These are phyloP conservation scores for Alcedo quadribrachys DNA, from an alignment of 2,797 vertebrate genomes.

Conservation along the genomic window DNA sequence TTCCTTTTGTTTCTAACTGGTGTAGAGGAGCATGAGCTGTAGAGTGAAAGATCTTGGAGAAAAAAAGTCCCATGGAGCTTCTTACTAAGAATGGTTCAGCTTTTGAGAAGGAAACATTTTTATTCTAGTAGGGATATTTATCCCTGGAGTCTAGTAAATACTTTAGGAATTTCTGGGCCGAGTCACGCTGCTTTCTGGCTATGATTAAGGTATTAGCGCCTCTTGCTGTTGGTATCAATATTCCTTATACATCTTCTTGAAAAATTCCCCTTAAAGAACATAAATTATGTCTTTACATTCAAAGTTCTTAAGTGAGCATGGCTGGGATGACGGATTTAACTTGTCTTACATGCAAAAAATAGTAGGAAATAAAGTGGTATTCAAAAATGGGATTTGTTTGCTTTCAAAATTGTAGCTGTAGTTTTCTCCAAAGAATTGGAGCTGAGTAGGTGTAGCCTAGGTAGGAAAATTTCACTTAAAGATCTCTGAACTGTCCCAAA, in stretches of 20 bases:
- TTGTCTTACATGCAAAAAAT: not conserved
- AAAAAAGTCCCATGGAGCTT: not conserved
- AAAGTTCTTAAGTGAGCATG: not conserved
- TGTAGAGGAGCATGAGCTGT: not conserved
- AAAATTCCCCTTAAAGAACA: slow-evolving; percentile 12
- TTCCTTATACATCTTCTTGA: not conserved
- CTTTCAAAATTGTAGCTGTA: not conserved
- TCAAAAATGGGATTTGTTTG: slow-evolving; percentile 31
- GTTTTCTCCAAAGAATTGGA: slow-evolving; percentile 38
- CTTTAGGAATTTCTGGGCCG: not conserved
- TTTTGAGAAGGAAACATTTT: slow-evolving; percentile 22
- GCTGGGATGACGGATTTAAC: not conserved
- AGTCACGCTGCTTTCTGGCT: not conserved
- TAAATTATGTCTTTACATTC: not conserved
- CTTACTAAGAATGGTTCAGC: not conserved
- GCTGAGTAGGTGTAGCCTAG: slow-evolving; percentile 22
- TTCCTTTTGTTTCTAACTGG: not conserved
- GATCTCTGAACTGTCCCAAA: slow-evolving; percentile 68
- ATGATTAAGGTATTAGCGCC: not conserved
- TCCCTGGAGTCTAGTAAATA: not conserved
- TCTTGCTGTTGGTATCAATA: not conserved
- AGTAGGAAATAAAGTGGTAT: not conserved
- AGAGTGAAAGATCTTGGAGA: not conserved
- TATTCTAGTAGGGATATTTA: not conserved
- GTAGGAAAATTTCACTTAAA: slow-evolving; percentile 66